These are phyloP conservation scores for Zoanthus solanderi DNA, from an alignment of 92 coral and sea anemone genomes.

Conservation along the genomic window DNA sequence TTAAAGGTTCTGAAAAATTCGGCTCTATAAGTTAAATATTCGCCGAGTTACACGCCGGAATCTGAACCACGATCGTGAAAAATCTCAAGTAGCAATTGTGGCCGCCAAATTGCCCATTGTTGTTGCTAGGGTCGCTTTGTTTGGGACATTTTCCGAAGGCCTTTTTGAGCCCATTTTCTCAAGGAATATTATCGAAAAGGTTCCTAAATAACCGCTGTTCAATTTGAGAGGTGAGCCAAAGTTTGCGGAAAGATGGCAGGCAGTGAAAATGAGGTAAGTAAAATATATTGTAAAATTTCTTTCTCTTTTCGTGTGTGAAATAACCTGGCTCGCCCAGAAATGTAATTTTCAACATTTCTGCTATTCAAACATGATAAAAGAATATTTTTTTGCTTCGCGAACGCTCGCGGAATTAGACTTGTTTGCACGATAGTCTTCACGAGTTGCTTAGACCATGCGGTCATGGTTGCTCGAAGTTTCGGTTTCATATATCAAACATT, in stretches of 20 bases:
- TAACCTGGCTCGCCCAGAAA: constrained; percentile 9
- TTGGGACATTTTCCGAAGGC: neutral
- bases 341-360: constrained; percentile 18
- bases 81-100: neutral
- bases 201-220: constrained; percentile 26
- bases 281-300: constrained; percentile 18
- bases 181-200: constrained; percentile 17
- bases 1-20: neutral
- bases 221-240: neutral
- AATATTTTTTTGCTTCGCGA: neutral
- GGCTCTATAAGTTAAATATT: neutral
- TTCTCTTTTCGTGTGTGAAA: neutral
- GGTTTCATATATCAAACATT: constrained; percentile 15
- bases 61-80: neutral
- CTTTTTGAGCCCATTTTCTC: constrained; percentile 30
- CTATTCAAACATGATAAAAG: neutral
- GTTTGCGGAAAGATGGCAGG: neutral
- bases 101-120: constrained; percentile 8
- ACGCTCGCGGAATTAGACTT: neutral
- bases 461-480: constrained; percentile 1
- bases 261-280: constrained; percentile 29
- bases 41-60: constrained; percentile 4
- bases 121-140: constrained; percentile 2
- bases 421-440: neutral
- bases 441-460: constrained; percentile 6